Conservation (phyloP, 2,888 invertebrate species). For the Myopa testacea region DNA sequence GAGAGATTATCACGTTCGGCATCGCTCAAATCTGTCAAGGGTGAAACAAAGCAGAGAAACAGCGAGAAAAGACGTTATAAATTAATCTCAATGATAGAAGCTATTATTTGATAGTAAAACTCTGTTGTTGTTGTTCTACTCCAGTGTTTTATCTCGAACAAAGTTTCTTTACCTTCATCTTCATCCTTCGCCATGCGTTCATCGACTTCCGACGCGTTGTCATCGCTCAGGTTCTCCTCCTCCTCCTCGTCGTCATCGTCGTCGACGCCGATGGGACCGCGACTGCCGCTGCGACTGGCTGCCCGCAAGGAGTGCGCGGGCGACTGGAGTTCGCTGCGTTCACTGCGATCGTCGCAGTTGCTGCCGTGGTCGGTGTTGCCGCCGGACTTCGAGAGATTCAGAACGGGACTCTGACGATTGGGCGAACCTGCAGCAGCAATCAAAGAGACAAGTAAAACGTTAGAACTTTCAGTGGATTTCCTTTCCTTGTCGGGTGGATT, state of each 20-base stretch:
- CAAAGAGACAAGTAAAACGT: background rate
- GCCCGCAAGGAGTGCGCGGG: constrained; percentile 73
- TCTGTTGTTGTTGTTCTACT: background rate
- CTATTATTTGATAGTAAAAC: constrained; percentile 1
- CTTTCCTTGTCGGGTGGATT: background rate
- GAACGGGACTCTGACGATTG: constrained; percentile 90
- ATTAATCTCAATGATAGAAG: constrained; percentile 20
- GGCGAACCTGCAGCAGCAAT: constrained; percentile 73
- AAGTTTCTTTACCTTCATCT: constrained; percentile 71
- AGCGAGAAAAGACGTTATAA: background rate
- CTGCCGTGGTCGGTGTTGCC: constrained; percentile 77
- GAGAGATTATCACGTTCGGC: constrained; percentile 66
- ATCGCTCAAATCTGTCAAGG: constrained; percentile 62
- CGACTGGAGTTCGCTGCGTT: constrained; percentile 72
- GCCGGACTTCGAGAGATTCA: constrained; percentile 91
- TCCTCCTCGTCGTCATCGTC: constrained; percentile 75
- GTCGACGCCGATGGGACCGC: constrained; percentile 57
- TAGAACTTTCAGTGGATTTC: constrained; percentile 50
- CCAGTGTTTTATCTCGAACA: constrained; percentile 28
- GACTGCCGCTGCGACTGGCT: constrained; percentile 56
- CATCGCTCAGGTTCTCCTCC: constrained; percentile 85
- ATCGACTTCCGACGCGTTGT: constrained; percentile 87
- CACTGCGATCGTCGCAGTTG: constrained; percentile 74
- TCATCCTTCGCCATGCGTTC: constrained; percentile 68
- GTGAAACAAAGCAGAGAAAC: constrained; percentile 22